Base-by-base conservation (phyloP, 2,113 vertebrate genomes). In the Gyps fulvus region DNA sequence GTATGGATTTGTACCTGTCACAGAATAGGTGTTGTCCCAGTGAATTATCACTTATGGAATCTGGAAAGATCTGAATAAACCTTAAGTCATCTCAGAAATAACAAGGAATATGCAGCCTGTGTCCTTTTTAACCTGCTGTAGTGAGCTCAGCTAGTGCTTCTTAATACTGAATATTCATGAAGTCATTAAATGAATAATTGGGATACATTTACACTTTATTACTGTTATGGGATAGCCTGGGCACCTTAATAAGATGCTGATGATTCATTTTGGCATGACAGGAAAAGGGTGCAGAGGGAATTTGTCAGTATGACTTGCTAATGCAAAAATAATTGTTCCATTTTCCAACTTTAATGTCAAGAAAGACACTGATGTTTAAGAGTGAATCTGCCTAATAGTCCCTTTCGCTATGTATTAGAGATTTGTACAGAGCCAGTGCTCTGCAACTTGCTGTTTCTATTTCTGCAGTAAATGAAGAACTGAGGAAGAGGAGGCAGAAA, bases 281-380 rank as follows among this genome's bases (percentile, higher is more conserved):
- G 74, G 55, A 89, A 77, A 78, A 93, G 81, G 88, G 83, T 92
- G 81, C 93, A 83, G 86, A 94, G 95, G 95, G 95, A 96, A 92
- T 95, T 96, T 95, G 83, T 94, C 83, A 79, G 95, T 96, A 88
- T 93, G 87, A 96, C 90, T 97, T 81, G 86, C 95, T 97, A 97
- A 97, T 96, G 92, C 92, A 96, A 80, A 97, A 97, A 93, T 97
- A 97, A 97, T 96, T 96, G 94, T 97, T 97, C 95, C 93, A 94
- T 97, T 97, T 97, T 96, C 95, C 87, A 89, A 89, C 62, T 91
- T 96, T 90, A 95, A 90, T 93, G 84, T 90, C 87, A 93, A 73
- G 89, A 78, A 96, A 97, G 93, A 94, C 84, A 78, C 43, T 92
- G 92, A 85, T 83, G 70, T 74, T 87, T 78, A 55, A 93, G 74